Evolutionary conservation across 2,797 vertebrate species (phyloP).

Genomic region (Chelmon rostratus): DNA sequence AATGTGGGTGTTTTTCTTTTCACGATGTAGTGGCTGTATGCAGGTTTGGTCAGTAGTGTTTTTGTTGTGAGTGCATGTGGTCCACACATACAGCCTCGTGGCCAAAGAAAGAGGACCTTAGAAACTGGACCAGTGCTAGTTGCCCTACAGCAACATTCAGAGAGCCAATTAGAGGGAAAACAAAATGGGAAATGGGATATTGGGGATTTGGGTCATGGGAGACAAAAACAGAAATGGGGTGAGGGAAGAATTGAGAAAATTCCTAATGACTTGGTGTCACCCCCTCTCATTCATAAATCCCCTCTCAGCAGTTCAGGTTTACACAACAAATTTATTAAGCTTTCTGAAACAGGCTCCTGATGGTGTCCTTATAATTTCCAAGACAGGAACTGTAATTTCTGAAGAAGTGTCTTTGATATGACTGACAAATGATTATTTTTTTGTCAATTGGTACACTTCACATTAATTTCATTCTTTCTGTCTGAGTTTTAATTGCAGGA

Average conservation of each 20-base stretch:
- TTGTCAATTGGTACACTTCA: neutral
- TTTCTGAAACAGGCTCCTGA: neutral
- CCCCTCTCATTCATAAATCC: conserved; percentile 9
- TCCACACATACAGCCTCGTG: neutral
- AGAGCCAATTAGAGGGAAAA: conserved; percentile 62
- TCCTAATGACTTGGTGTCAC: conserved; percentile 34
- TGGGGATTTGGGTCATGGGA: conserved; percentile 47
- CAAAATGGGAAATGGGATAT: conserved; percentile 45
- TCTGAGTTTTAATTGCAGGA: neutral
- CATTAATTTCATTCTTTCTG: neutral
- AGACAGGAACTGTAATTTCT: neutral
- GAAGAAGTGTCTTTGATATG: neutral
- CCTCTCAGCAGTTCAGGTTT: conserved; percentile 1
- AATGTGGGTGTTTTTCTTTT: neutral
- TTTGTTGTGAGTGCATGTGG: neutral
- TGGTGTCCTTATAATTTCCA: neutral
- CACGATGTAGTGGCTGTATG: neutral
- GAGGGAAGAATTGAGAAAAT: conserved; percentile 32
- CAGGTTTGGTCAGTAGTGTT: neutral
- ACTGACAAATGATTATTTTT: neutral
- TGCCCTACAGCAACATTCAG: conserved; percentile 51
- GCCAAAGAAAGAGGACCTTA: conserved; percentile 8
- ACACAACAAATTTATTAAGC: neutral
- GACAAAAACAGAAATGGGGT: conserved; percentile 39
- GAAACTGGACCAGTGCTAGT: conserved; percentile 24